A percentile compares a stretch with the other conserved stretches of the same genome.
These are phyloP conservation scores for Dolichomitus sp. DNA, from an alignment of 2,888 invertebrate genomes.

Conservation along the genomic window DNA sequence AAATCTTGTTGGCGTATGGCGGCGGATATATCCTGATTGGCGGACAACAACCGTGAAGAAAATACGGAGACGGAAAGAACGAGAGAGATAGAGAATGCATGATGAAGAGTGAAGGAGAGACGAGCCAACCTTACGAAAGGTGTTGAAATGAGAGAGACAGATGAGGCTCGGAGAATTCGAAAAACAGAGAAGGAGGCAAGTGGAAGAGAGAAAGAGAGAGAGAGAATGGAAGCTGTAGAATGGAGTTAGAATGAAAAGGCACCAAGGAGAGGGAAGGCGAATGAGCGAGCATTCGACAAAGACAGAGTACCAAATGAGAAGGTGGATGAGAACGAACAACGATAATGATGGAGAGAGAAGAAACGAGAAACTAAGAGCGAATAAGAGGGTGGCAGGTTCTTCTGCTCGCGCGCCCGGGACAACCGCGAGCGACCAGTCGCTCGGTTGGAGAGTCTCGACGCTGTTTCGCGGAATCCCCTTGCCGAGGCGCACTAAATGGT, in stretches of 20 bases:
- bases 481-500: slow-evolving; percentile 78
- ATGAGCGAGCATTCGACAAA: slow-evolving; percentile 28
- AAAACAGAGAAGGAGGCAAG: slow-evolving; percentile 38
- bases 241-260: slow-evolving; percentile 33
- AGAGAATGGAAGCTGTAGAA: slow-evolving; percentile 24
- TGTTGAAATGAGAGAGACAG: slow-evolving; percentile 45
- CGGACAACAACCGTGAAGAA: slow-evolving; percentile 54
- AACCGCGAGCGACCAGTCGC: slow-evolving; percentile 46
- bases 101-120: not conserved
- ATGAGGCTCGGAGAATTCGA: slow-evolving; percentile 52
- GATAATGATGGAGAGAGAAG: slow-evolving; percentile 36
- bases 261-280: slow-evolving; percentile 22
- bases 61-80: slow-evolving; percentile 30
- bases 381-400: slow-evolving; percentile 73
- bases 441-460: slow-evolving; percentile 36
- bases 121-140: not conserved
- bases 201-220: not conserved
- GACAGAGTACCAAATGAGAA: slow-evolving; percentile 36
- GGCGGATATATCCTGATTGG: slow-evolving; percentile 62
- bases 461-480: slow-evolving; percentile 76
- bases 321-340: slow-evolving; percentile 3
- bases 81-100: slow-evolving; percentile 13
- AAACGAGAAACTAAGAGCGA: slow-evolving; percentile 45
- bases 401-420: slow-evolving; percentile 72
- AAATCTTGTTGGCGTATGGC: slow-evolving; percentile 64